These are phyloP conservation scores for Gryllus longicercus DNA, from an alignment of 2,888 invertebrate species.

Conservation along the genomic window DNA sequence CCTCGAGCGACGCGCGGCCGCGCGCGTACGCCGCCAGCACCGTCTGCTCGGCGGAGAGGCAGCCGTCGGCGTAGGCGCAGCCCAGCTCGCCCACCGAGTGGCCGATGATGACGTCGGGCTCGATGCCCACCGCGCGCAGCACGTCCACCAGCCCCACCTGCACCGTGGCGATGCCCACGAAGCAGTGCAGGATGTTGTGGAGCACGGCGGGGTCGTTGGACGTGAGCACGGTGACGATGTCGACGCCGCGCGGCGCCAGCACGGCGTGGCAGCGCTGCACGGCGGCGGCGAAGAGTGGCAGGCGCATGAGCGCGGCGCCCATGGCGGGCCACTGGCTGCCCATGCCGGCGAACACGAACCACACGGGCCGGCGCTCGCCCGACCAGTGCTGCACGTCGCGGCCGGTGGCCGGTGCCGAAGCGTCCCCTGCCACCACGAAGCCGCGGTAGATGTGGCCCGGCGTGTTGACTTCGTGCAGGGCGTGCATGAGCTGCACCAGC, in stretches of 20 bases:
- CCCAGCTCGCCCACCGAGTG: too few species aligned
- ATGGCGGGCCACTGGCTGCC: slow-evolving; percentile 85
- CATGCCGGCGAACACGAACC: slow-evolving; percentile 91
- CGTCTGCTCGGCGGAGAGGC: too few species aligned
- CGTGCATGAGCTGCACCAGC: slow-evolving; percentile 51
- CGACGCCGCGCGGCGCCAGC: slow-evolving; percentile 61
- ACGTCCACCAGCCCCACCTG: slow-evolving; percentile 63
- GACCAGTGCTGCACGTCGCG: slow-evolving; percentile 53
- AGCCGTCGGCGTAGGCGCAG: too few species aligned
- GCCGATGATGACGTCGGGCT: too few species aligned
- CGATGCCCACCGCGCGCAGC: slow-evolving; percentile 45
- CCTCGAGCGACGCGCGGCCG: too few species aligned
- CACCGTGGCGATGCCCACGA: slow-evolving; percentile 68
- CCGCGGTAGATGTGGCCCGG: slow-evolving; percentile 43
- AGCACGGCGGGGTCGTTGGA: slow-evolving; percentile 59
- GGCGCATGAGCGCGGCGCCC: slow-evolving; percentile 69
- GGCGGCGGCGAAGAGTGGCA: slow-evolving; percentile 69
- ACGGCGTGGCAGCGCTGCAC: slow-evolving; percentile 63
- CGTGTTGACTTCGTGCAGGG: slow-evolving; percentile 43
- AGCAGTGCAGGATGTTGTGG: slow-evolving; percentile 66
- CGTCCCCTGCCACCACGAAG: slow-evolving; percentile 42
- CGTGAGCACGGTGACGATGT: slow-evolving; percentile 61
- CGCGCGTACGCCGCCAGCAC: too few species aligned
- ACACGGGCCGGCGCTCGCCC: slow-evolving; percentile 66
- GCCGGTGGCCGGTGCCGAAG: neutral